Evolutionary conservation across 2,113 vertebrate genomes (phyloP).

Genomic region (Romanogobio albipinnatus): DNA sequence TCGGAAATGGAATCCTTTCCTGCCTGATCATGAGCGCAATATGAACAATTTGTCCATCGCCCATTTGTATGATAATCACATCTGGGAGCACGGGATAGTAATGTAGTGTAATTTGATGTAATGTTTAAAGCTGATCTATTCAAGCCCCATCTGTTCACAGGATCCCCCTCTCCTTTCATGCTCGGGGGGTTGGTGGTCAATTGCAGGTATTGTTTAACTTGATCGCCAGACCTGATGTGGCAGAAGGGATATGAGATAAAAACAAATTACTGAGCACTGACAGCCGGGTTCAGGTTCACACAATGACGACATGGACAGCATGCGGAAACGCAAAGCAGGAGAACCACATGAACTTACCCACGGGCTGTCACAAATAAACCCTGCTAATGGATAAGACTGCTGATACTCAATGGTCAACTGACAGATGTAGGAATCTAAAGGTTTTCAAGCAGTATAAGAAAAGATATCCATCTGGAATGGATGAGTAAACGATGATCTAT

Average conservation of each 20-base stretch:
- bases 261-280: background rate
- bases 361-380: background rate
- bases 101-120: conserved; percentile 32
- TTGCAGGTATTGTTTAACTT: conserved; percentile 8
- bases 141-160: conserved; percentile 32
- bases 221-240: background rate
- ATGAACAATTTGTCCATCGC: background rate
- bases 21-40: background rate
- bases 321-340: background rate
- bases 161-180: background rate
- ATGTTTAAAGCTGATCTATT: conserved; percentile 37
- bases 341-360: background rate
- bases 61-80: conserved; percentile 35
- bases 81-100: conserved; percentile 19
- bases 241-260: conserved; percentile 2
- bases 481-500: background rate
- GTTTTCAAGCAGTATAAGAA: background rate
- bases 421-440: background rate
- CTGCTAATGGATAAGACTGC: background rate
- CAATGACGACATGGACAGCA: background rate
- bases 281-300: background rate
- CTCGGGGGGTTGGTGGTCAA: background rate
- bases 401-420: background rate
- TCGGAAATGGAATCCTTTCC: background rate
- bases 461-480: background rate